These are phyloP conservation scores for Pocillopora meandrina DNA, from an alignment of 92 coral and sea anemone genomes.

Conservation along the genomic window DNA sequence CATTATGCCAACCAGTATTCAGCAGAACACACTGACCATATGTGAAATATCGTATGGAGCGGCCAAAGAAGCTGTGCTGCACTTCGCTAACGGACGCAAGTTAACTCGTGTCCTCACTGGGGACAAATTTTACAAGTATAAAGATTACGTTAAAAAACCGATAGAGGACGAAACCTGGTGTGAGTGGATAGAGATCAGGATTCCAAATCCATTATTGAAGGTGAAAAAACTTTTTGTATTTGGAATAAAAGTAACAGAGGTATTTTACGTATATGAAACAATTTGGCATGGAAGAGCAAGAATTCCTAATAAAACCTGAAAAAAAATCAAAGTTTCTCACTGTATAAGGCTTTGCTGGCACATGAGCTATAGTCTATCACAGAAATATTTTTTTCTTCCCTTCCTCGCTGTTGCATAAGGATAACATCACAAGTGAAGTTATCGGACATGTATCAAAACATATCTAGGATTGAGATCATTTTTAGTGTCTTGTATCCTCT, in stretches of 20 bases:
- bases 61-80: constrained; percentile 9
- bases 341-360: too few species aligned
- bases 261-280: not conserved
- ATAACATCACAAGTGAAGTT: too few species aligned
- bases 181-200: constrained; percentile 26
- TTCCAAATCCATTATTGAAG: constrained; percentile 4
- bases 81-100: not conserved
- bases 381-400: too few species aligned
- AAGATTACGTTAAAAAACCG: not conserved
- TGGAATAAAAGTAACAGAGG: not conserved
- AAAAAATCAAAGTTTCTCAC: too few species aligned
- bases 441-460: too few species aligned
- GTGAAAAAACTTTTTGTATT: not conserved
- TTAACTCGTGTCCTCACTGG: not conserved
- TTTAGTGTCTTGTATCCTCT: too few species aligned
- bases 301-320: too few species aligned
- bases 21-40: constrained; percentile 11
- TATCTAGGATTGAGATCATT: too few species aligned
- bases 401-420: too few species aligned
- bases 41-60: constrained; percentile 23
- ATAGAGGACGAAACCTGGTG: not conserved
- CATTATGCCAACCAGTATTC: constrained; percentile 2
- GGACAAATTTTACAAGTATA: not conserved
- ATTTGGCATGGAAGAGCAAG: too few species aligned
- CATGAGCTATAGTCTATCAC: too few species aligned